A percentile compares a stretch with the other conserved stretches of the same genome.
Evolutionary conservation across 1,140 invertebrate genomes (phyloP).

Genomic region (Trichoplusia ni): DNA sequence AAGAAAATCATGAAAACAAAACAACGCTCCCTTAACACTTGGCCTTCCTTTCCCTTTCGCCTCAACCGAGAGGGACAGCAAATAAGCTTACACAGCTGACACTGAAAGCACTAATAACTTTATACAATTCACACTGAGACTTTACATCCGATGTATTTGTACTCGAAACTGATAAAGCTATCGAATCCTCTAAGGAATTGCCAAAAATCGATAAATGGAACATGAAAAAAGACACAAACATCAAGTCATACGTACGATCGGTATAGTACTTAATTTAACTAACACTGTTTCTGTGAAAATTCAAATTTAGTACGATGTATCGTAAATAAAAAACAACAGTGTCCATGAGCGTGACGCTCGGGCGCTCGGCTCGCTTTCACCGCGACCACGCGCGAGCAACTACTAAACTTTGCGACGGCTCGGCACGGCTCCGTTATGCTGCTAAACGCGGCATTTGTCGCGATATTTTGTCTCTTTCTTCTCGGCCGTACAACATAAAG

Average conservation of each 20-base stretch:
- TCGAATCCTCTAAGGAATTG: conserved; percentile 36
- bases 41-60: conserved; percentile 70
- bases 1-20: conserved; percentile 74
- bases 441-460: conserved; percentile 19
- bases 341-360: conserved; percentile 52
- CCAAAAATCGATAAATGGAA: conserved; percentile 39
- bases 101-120: conserved; percentile 77
- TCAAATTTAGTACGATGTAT: conserved; percentile 50
- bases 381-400: conserved; percentile 66
- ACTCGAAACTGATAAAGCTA: conserved; percentile 38
- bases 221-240: conserved; percentile 29
- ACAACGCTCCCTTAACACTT: conserved; percentile 57
- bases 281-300: conserved; percentile 48
- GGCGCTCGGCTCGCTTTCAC: conserved; percentile 55
- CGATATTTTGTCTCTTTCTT: conserved; percentile 28
- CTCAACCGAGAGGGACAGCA: conserved; percentile 59
- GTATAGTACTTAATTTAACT: conserved; percentile 26
- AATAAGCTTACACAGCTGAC: conserved; percentile 61
- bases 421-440: conserved; percentile 35
- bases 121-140: conserved; percentile 59
- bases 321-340: conserved; percentile 64
- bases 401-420: conserved; percentile 66
- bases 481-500: background rate
- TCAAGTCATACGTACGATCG: conserved; percentile 22
- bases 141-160: conserved; percentile 41